phyloP scores from a whole-genome alignment of 2,888 invertebrate genomes.

The Plutella xylostella region DNA sequence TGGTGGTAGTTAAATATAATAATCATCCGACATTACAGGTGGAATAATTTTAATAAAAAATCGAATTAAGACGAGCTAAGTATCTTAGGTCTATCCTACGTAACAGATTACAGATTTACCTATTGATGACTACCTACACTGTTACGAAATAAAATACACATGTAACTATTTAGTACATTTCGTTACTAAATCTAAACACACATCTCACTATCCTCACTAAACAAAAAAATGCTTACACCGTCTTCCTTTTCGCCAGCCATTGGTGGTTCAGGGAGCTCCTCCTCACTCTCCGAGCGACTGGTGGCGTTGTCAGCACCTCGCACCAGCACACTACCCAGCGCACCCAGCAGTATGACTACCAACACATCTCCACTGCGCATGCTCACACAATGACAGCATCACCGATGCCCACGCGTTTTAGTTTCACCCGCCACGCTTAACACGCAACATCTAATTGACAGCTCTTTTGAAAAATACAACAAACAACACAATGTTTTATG shows the following conservation, averaged over 20 bases:
- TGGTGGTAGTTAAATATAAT: too few relatives aligned
- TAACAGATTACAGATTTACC: too few relatives aligned
- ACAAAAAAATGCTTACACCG: constrained; percentile 10
- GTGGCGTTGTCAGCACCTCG: background rate
- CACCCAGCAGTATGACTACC: background rate
- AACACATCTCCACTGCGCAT: background rate
- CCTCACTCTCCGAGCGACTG: background rate
- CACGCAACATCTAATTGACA: too few relatives aligned
- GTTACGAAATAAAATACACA: too few relatives aligned
- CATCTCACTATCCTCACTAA: too few relatives aligned
- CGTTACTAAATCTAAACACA: too few relatives aligned
- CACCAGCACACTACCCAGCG: background rate
- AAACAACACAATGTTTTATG: background rate
- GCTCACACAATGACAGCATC: background rate
- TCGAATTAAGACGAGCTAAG: too few relatives aligned
- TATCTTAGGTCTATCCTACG: too few relatives aligned
- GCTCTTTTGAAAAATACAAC: background rate
- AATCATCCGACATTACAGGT: too few relatives aligned
- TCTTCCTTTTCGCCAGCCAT: background rate
- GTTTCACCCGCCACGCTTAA: background rate
- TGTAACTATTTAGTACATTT: too few relatives aligned
- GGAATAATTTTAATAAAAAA: too few relatives aligned
- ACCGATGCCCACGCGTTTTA: background rate
- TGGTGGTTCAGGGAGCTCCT: background rate
- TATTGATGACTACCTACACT: too few relatives aligned